Conservation (phyloP, 30 jellyfish, hydroid and myxozoan genomes). For the Hydractinia echinata region DNA sequence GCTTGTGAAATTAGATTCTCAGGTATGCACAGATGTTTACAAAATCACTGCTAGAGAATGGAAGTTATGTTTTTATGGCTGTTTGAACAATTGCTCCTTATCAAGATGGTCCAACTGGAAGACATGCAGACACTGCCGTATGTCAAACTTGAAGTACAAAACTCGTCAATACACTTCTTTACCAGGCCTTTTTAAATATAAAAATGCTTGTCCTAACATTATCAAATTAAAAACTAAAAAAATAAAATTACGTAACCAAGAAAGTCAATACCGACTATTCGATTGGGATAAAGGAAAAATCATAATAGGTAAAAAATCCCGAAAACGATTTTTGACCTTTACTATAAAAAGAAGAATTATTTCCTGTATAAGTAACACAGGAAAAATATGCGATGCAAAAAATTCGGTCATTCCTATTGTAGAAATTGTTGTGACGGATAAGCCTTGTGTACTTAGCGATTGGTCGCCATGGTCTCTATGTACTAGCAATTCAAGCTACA, state of each 20-base stretch:
- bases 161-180: not conserved
- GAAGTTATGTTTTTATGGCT: not conserved
- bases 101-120: conserved; percentile 5
- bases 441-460: not conserved
- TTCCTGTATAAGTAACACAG: not conserved
- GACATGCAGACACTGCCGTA: not conserved
- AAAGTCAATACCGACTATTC: not conserved
- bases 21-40: not conserved
- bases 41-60: not conserved
- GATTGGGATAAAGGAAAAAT: conserved; percentile 1
- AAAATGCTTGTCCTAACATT: not conserved
- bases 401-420: not conserved
- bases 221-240: not conserved
- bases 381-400: not conserved
- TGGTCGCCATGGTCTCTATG: conserved; percentile 16
- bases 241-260: not conserved
- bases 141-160: not conserved
- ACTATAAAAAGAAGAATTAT: not conserved
- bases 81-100: not conserved
- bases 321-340: not conserved
- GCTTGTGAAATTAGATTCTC: not conserved
- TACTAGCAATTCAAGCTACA: not conserved
- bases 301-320: not conserved
- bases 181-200: not conserved
- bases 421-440: conserved; percentile 1